Base-by-base conservation (phyloP, 1,140 invertebrate genomes). In the Meloidogyne chitwoodi region DNA sequence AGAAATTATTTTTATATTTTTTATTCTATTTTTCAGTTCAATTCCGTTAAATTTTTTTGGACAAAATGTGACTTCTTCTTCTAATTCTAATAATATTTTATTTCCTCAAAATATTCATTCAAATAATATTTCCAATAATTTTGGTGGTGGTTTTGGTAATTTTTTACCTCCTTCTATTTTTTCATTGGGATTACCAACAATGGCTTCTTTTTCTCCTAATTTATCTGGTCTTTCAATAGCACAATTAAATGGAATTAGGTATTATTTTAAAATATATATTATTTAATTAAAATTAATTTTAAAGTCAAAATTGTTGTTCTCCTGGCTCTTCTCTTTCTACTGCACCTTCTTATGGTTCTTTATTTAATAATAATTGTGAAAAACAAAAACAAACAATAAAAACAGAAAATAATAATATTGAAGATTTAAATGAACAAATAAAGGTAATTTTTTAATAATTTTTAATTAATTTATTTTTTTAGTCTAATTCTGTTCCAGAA, bases 271-370 rank as follows among this genome's bases (percentile, higher is more conserved):
- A 8, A 29, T 14, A 2, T 38, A 19, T 29, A 66, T 66, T 66
- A 14, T 11, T 29, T 38, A 66, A 38, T 26, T 67, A 31, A 65
- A 27, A 19, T 41, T 24, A 22, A n/a, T 41, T n/a, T 41, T 41
- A 34, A 31, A 67, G 65, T n/a, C 65, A 67, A 22, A 31, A 67
- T 41, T 67, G 65, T 41, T 67, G 29, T 41, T 67, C 65, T 41
- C 65, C 65, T 22, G 22, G 38, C 26, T 67, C 65, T 41, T 6
- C 65, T 1, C 19, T 67, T 41, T 67, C 65, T 41, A 67, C 65
- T 31, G 65, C 22, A 41, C 65, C 65, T n/a, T 67, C 65, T 19
- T 67, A 34, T n/a, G n/a, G 19, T 22, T 67, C 65, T n/a, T 41
- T 67, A 56, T n/a, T 56, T 56, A 56, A 56, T 38, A 38, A 38